Percentiles rank a stretch among this genome's conserved stretches.
These are phyloP conservation scores for Hyalella azteca DNA, from an alignment of 2,888 invertebrate species.

Conservation along the genomic window DNA sequence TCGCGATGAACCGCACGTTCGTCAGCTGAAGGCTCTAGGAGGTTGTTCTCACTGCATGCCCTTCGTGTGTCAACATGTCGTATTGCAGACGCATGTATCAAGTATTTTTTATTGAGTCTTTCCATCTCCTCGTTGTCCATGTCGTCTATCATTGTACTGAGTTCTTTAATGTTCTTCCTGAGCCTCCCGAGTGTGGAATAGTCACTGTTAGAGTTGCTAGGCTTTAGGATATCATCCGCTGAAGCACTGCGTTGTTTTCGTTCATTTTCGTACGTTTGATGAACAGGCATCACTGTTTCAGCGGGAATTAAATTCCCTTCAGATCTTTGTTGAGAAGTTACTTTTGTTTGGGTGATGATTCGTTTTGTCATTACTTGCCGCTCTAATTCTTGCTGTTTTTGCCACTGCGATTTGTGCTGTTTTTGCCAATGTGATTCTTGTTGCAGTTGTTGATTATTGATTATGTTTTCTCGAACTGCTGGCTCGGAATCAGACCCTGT, in stretches of 20 bases:
- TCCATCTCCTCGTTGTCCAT: slow-evolving; percentile 52
- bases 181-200: slow-evolving; percentile 54
- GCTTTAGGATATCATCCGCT: neutral
- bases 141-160: slow-evolving; percentile 54
- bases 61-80: neutral
- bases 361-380: neutral
- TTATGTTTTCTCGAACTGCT: neutral
- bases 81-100: neutral
- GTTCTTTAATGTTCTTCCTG: slow-evolving; percentile 59
- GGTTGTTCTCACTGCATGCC: slow-evolving; percentile 8
- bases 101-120: slow-evolving; percentile 11
- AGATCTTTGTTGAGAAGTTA: slow-evolving; percentile 3
- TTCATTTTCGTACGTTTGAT: neutral
- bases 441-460: neutral
- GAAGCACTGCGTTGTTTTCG: slow-evolving; percentile 11
- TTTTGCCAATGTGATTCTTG: neutral
- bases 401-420: neutral
- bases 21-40: neutral
- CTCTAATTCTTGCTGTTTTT: neutral
- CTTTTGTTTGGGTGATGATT: slow-evolving; percentile 3
- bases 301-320: neutral
- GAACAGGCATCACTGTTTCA: neutral
- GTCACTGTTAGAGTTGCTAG: slow-evolving; percentile 43
- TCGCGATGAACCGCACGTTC: neutral
- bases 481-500: slow-evolving; percentile 8